These are phyloP conservation scores for Podarcis lilfordi DNA, from an alignment of 2,797 vertebrate genomes.

Conservation along the genomic window DNA sequence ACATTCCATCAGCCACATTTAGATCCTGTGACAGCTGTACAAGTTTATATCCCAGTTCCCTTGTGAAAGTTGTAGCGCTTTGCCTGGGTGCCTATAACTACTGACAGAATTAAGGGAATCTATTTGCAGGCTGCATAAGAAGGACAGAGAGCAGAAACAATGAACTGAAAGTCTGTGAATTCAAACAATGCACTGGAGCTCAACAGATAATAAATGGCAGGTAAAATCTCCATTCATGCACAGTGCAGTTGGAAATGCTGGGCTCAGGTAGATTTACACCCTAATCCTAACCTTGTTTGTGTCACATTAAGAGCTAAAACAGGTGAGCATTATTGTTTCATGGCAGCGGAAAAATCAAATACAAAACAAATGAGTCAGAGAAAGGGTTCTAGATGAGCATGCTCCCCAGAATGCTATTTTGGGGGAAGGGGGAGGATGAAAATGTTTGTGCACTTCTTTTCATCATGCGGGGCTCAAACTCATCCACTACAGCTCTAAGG, in stretches of 20 bases:
- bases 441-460: no score
- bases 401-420: no score
- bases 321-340: neutral
- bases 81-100: neutral
- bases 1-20: neutral
- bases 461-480: no score
- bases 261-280: neutral
- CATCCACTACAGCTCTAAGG: no score
- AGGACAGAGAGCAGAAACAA: neutral
- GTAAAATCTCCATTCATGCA: neutral
- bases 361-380: neutral
- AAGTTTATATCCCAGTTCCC: conserved; percentile 16
- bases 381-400: neutral
- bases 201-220: no score
- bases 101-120: neutral
- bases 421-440: no score
- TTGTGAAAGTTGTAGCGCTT: neutral
- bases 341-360: neutral
- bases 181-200: neutral
- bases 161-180: neutral
- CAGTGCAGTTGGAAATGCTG: neutral
- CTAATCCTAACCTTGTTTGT: neutral
- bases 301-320: neutral
- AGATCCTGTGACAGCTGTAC: conserved; percentile 9
- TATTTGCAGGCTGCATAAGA: neutral